These are phyloP conservation scores for Alaudala cheleensis DNA, from an alignment of 2,113 vertebrate genomes.

Conservation along the genomic window DNA sequence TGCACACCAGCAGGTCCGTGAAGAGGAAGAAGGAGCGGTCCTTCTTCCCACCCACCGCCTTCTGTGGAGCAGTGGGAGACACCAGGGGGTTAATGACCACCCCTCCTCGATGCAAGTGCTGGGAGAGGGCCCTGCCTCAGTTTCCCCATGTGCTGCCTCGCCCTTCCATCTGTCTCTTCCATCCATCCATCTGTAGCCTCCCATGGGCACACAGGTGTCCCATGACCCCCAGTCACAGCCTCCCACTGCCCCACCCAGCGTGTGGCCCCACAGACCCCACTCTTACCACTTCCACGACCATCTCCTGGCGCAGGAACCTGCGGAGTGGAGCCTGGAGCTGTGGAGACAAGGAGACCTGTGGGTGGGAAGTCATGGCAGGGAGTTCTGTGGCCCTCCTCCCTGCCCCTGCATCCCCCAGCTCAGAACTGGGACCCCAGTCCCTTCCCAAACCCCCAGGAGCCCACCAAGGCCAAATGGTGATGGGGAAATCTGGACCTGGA, in stretches of 20 bases:
- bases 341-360: not conserved
- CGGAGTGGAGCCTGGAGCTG: slow-evolving; percentile 94
- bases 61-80: slow-evolving; percentile 72
- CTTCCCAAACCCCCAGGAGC: not conserved
- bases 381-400: not conserved
- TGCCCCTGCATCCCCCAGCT: not conserved
- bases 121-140: not conserved
- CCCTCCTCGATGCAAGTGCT: not conserved
- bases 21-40: slow-evolving; percentile 98
- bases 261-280: fast-evolving
- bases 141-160: not conserved
- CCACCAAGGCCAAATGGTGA: not conserved
- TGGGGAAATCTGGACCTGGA: fast-evolving
- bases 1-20: slow-evolving; percentile 94
- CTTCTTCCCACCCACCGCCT: slow-evolving; percentile 93
- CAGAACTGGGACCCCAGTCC: fast-evolving
- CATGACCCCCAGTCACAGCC: fast-evolving
- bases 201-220: not conserved
- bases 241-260: not conserved
- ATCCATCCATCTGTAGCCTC: fast-evolving
- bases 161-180: not conserved
- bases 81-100: not conserved
- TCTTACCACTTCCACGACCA: slow-evolving; percentile 96
- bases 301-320: slow-evolving; percentile 96
- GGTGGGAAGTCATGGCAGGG: fast-evolving